Percentiles rank a stretch among this genome's conserved stretches.
phyloP scores from a whole-genome alignment of 2,888 invertebrate species.

The Diaprepes abbreviatus region DNA sequence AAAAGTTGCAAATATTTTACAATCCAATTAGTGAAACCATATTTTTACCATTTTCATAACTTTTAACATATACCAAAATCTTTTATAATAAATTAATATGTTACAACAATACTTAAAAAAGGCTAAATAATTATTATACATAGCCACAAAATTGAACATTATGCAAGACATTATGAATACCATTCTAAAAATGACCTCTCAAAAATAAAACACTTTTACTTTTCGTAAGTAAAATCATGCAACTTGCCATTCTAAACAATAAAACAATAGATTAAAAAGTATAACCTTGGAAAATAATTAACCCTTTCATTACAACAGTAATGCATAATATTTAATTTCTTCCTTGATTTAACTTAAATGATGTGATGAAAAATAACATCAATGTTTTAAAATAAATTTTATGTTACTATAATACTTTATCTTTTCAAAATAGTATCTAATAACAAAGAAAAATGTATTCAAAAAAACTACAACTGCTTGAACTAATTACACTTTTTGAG shows the following conservation, averaged over 20 bases:
- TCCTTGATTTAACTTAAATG: no score
- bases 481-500: no score
- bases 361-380: no score
- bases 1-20: slow-evolving; percentile 37
- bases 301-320: slow-evolving; percentile 1
- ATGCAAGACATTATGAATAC: slow-evolving; percentile 41
- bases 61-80: neutral
- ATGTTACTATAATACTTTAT: no score
- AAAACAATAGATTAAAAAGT: slow-evolving; percentile 5
- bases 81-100: neutral
- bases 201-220: slow-evolving; percentile 48
- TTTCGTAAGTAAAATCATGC: slow-evolving; percentile 35
- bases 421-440: no score
- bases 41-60: slow-evolving; percentile 12
- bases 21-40: slow-evolving; percentile 30
- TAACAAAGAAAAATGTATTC: no score
- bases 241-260: slow-evolving; percentile 21
- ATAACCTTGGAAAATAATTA: slow-evolving; percentile 16
- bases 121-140: slow-evolving; percentile 24
- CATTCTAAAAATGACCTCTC: slow-evolving; percentile 47
- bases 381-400: no score
- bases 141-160: slow-evolving; percentile 30
- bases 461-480: no score
- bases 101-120: slow-evolving; percentile 9
- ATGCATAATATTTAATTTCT: neutral